Conservation (phyloP, 2,113 vertebrate species). For the Falcunculus frontatus region DNA sequence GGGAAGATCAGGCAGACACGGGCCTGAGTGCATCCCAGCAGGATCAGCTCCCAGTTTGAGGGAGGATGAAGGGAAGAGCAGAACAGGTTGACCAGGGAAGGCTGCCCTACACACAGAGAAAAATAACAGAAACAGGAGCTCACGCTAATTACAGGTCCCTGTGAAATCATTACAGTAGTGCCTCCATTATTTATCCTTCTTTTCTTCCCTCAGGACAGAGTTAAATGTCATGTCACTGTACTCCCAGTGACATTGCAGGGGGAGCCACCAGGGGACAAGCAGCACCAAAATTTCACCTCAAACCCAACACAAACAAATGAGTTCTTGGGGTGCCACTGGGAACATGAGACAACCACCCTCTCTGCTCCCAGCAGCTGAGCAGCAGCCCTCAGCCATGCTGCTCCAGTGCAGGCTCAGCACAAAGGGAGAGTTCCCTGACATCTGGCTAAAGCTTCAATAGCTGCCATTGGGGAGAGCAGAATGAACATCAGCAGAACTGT, state of each 20-base stretch:
- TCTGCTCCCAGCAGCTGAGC: background rate
- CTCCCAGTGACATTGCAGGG: background rate
- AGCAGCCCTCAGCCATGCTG: background rate
- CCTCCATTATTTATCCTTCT: background rate
- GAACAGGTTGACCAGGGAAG: background rate
- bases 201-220: background rate
- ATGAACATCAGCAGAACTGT: background rate
- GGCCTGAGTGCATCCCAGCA: background rate
- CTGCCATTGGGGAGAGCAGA: background rate
- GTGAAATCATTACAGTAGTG: background rate
- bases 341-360: background rate
- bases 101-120: background rate
- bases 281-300: background rate
- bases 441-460: conserved; percentile 19
- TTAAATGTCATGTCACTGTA: background rate
- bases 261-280: background rate
- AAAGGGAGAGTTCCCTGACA: background rate
- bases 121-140: background rate
- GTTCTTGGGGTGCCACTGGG: background rate
- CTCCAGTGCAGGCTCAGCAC: background rate
- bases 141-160: background rate
- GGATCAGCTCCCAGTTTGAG: background rate
- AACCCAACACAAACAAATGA: background rate
- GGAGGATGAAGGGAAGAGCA: background rate
- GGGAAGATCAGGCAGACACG: background rate